phyloP scores from a whole-genome alignment of 92 coral and sea anemone genomes.

The Epizoanthus ramosus region DNA sequence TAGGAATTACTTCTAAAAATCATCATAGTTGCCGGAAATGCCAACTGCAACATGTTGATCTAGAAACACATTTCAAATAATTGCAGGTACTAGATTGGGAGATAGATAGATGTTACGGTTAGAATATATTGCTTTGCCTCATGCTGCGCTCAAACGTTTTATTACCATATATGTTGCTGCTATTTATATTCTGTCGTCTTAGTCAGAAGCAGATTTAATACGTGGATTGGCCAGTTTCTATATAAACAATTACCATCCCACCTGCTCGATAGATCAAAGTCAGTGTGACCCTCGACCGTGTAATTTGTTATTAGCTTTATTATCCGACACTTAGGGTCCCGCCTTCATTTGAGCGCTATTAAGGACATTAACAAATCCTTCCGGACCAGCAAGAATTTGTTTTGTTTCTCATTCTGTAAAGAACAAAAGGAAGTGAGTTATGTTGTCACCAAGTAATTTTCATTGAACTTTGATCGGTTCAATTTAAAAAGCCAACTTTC shows the following conservation, averaged over 20 bases:
- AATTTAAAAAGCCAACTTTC: too few species aligned
- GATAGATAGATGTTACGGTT: too few species aligned
- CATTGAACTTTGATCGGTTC: too few species aligned
- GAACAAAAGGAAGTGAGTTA: too few species aligned
- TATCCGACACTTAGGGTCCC: background rate
- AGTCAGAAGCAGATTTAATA: background rate
- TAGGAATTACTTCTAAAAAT: background rate
- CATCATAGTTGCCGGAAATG: constrained; percentile 9
- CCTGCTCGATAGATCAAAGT: constrained; percentile 16
- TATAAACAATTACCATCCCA: constrained; percentile 15
- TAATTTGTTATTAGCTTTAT: background rate
- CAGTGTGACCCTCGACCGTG: background rate
- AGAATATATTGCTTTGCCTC: background rate
- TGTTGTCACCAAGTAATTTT: too few species aligned
- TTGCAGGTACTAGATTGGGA: background rate
- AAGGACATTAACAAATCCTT: too few species aligned
- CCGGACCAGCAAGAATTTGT: too few species aligned
- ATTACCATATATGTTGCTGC: too few species aligned
- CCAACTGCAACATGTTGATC: constrained; percentile 5
- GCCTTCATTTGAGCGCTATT: constrained; percentile 18
- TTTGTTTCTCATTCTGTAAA: too few species aligned
- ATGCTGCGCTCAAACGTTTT: background rate
- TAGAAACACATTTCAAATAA: background rate
- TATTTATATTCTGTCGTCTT: too few species aligned
- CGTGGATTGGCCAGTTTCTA: background rate